Percentiles rank a stretch among this genome's conserved stretches.
Evolutionary conservation across 2,113 vertebrate genomes (phyloP).

Genomic region (Syngnathus scovelli): DNA sequence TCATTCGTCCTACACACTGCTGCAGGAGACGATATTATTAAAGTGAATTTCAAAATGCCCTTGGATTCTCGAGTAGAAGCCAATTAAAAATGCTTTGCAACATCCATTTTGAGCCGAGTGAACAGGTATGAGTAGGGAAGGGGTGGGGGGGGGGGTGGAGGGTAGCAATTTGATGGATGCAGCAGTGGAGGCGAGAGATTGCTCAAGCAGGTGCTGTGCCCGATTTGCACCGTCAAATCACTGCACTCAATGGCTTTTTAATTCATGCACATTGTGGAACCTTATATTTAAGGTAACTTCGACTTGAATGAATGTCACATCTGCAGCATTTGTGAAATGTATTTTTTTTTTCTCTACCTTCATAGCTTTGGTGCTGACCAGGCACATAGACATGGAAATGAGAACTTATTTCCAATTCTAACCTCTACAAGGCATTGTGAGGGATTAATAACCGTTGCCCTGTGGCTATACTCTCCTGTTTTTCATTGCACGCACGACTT

Average conservation of each 20-base stretch:
- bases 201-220: conserved; percentile 27
- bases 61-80: conserved; percentile 51
- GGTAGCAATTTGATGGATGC: conserved; percentile 23
- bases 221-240: conserved; percentile 33
- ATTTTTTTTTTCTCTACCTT: conserved; percentile 29
- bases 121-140: conserved; percentile 51
- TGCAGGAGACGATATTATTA: conserved; percentile 34
- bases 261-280: conserved; percentile 42
- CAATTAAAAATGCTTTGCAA: conserved; percentile 60
- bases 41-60: conserved; percentile 51
- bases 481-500: conserved; percentile 42
- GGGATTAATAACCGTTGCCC: conserved; percentile 65
- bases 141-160: conserved; percentile 17
- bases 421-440: conserved; percentile 49
- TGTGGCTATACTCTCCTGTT: conserved; percentile 36
- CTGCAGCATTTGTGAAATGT: conserved; percentile 54
- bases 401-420: conserved; percentile 39
- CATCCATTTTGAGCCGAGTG: conserved; percentile 59
- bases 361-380: conserved; percentile 58
- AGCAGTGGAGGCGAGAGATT: conserved; percentile 24
- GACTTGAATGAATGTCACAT: conserved; percentile 56
- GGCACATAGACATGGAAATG: conserved; percentile 63
- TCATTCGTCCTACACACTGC: conserved; percentile 1
- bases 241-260: conserved; percentile 34
- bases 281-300: conserved; percentile 55